These are phyloP conservation scores for Pica pica DNA, from an alignment of 2,113 vertebrate species.

Conservation along the genomic window DNA sequence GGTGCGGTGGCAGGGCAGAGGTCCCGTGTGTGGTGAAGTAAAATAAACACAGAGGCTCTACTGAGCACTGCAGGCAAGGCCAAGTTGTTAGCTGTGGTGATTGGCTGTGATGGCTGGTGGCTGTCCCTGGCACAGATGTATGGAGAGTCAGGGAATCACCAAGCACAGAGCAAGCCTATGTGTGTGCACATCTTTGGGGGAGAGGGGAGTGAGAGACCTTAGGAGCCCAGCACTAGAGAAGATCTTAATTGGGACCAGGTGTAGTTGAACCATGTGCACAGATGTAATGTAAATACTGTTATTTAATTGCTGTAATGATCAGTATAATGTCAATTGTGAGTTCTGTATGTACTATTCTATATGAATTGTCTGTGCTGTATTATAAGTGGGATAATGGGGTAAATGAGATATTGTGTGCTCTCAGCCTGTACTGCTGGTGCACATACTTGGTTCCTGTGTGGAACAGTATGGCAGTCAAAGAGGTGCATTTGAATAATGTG, in stretches of 20 bases:
- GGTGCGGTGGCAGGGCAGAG: background rate
- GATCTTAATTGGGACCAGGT: conserved; percentile 33
- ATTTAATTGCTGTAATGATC: conserved; percentile 64
- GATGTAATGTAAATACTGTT: conserved; percentile 2
- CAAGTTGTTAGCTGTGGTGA: background rate
- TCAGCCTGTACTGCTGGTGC: conserved; percentile 47
- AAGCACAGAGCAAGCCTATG: background rate
- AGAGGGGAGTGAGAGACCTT: background rate
- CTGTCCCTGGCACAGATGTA: background rate
- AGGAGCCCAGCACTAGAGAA: background rate
- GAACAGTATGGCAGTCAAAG: background rate
- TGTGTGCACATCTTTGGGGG: background rate
- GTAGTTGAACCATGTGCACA: background rate
- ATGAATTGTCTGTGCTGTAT: conserved; percentile 13
- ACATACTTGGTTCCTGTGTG: background rate
- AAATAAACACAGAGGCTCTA: background rate
- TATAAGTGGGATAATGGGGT: background rate
- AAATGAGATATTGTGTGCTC: conserved; percentile 48
- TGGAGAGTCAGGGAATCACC: background rate
- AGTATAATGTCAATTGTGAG: conserved; percentile 38
- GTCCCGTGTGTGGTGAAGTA: background rate
- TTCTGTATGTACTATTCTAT: background rate
- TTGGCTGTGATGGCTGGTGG: background rate
- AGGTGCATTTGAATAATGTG: conserved; percentile 36
- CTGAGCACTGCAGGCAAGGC: background rate